phyloP scores from a whole-genome alignment of 1,140 invertebrate species.

The Zophobas morio region DNA sequence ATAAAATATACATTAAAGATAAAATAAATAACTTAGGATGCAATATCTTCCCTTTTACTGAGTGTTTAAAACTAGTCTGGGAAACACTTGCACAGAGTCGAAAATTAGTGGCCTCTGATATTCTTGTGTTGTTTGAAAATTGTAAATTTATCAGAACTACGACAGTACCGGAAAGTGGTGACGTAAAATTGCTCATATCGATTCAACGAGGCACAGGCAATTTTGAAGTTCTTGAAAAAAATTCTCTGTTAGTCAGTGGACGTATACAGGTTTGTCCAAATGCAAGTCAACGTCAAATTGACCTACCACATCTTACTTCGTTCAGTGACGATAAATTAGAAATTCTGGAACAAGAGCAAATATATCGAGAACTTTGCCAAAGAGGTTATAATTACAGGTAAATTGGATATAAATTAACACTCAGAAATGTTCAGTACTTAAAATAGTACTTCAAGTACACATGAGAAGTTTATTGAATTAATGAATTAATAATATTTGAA shows the following conservation, averaged over 20 bases:
- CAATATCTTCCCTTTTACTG: background rate
- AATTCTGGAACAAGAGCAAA: background rate
- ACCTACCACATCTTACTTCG: background rate
- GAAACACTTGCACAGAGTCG: background rate
- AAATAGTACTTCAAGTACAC: too few species aligned
- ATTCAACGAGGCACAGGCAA: background rate
- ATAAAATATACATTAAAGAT: too few species aligned
- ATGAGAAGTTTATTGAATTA: too few species aligned
- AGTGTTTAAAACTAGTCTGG: background rate
- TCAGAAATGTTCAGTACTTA: background rate
- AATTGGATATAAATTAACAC: background rate
- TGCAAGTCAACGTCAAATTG: background rate
- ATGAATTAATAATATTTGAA: too few species aligned
- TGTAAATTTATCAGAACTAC: background rate
- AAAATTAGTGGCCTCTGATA: background rate
- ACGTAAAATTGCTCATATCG: background rate
- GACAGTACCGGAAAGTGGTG: background rate
- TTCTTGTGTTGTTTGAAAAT: background rate
- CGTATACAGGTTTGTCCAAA: background rate
- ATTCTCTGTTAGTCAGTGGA: background rate
- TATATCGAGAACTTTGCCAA: background rate
- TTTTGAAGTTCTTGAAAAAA: constrained; percentile 14
- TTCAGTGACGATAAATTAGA: background rate
- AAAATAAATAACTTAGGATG: constrained; percentile 67
- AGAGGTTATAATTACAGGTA: constrained; percentile 18